Evolutionary conservation across 2,888 invertebrate species (phyloP), one percentile per base, ranked within the genome.

Genomic region (Priocnemis perturbator): DNA sequence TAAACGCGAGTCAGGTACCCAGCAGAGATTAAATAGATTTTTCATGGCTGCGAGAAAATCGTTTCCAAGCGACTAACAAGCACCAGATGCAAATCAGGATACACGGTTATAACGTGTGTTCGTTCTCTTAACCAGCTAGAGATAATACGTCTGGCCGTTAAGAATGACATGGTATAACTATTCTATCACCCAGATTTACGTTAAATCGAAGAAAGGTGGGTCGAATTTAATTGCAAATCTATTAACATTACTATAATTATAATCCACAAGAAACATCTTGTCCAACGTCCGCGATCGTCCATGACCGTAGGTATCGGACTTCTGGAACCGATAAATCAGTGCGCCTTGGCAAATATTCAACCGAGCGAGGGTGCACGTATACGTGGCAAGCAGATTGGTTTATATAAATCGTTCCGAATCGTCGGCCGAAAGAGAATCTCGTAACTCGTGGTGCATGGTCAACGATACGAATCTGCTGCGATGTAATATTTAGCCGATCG

Each of bases 21-120:
- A 75, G 74, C 71, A 74, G 75, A 86, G 85, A 84, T 85, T 83
- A 83, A 82, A 86, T 86, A 83, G 86, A 86, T 86, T 86, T 85
- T 85, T 86, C 85, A 83, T 83, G 83, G 79, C 81, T 72, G 75
- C 76, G 73, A 79, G 83, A 81, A 84, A 85, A 85, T 85, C 81
- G 79, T 74, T 79, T 79, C 76, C 71, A 71, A 62, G 67, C 69
- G 72, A 69, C 83, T 85, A 85, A 85, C 85, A 85, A 85, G 85
- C 85, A 78, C 81, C 86, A 86, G 85, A 85, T 86, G 86, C 86
- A 83, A 85, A 85, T 85, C 86, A 79, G 74, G 59, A 44, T 55
- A 55, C 58, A 64, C 59, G 53, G 52, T n/a, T 57, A 53, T 37
- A 44, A 44, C 67, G 67, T 66, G 47, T 69, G 71, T 68, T 66